Evolutionary conservation across 2,113 vertebrate species (phyloP).

Genomic region (Entelurus aequoreus): DNA sequence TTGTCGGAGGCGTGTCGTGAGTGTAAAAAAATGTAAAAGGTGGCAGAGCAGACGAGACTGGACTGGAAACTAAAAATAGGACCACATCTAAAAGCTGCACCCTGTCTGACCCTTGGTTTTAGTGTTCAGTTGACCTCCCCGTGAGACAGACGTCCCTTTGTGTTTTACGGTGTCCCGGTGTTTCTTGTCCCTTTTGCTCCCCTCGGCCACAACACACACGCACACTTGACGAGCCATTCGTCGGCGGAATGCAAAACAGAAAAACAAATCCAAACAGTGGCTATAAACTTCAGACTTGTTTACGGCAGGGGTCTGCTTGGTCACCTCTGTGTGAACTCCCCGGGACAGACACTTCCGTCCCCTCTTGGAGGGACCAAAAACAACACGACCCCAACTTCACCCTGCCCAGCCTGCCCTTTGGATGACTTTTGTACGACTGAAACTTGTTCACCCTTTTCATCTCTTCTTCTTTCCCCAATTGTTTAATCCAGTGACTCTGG

Average conservation of each 20-base stretch:
- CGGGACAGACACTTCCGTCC: constrained; percentile 56
- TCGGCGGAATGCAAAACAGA: constrained; percentile 44
- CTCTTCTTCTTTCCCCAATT: no score
- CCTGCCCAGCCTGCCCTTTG: constrained; percentile 37
- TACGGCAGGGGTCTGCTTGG: constrained; percentile 71
- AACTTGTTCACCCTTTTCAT: no score
- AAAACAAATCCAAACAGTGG: constrained; percentile 68
- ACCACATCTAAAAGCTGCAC: constrained; percentile 41
- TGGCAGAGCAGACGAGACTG: no score
- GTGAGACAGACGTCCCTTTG: constrained; percentile 36
- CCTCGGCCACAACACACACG: not conserved
- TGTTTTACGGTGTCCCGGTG: constrained; percentile 49
- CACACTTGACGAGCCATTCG: constrained; percentile 8
- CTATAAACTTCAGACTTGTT: constrained; percentile 75
- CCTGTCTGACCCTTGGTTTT: constrained; percentile 48
- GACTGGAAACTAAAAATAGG: constrained; percentile 10
- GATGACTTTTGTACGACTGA: constrained; percentile 15
- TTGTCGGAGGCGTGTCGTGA: not conserved
- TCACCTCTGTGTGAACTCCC: constrained; percentile 79
- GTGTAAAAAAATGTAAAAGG: constrained; percentile 1
- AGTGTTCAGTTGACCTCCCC: constrained; percentile 44
- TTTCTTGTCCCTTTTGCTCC: constrained; percentile 34
- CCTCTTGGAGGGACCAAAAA: constrained; percentile 19
- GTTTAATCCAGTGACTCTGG: no score
- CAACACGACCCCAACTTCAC: constrained; percentile 65